Percentiles rank a stretch among this genome's conserved stretches.
Conservation (phyloP, 2,797 vertebrate genomes). For the Acomys russatus region DNA sequence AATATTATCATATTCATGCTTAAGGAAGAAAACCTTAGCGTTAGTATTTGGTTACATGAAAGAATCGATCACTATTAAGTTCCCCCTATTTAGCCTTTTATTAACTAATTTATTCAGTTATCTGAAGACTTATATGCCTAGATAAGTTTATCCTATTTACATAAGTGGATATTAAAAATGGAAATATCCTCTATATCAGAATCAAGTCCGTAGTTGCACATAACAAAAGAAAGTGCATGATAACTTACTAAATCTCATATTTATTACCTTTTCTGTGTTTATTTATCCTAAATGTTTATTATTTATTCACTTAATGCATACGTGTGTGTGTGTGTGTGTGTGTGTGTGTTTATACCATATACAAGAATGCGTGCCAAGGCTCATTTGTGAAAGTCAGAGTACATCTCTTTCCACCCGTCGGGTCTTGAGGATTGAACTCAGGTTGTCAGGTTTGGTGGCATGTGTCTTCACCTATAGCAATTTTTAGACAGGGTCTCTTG, state of each 20-base stretch:
- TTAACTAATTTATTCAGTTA: conserved; percentile 51
- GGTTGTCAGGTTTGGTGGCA: no score
- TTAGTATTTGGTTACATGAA: not conserved
- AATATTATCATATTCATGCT: not conserved
- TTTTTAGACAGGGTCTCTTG: not conserved
- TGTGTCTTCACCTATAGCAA: not conserved
- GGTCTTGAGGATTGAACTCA: not conserved
- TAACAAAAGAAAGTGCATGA: conserved; percentile 61
- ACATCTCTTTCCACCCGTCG: not conserved
- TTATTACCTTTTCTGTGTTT: not conserved
- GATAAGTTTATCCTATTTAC: conserved; percentile 42
- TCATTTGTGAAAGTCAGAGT: not conserved
- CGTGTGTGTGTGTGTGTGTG: not conserved
- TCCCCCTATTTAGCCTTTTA: conserved; percentile 15
- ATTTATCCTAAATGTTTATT: not conserved
- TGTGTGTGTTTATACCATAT: not conserved
- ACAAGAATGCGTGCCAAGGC: not conserved
- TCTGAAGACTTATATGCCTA: conserved; percentile 29
- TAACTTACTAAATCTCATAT: conserved; percentile 6
- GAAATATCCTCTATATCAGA: conserved; percentile 53
- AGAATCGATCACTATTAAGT: conserved; percentile 50
- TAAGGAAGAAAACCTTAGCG: conserved; percentile 16
- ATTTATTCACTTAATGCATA: not conserved
- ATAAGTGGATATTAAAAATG: conserved; percentile 62
- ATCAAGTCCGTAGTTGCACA: conserved; percentile 54